Evolutionary conservation across 2,113 vertebrate genomes (phyloP), one percentile per base, ranked within the genome.

Genomic region (Isurus oxyrinchus): DNA sequence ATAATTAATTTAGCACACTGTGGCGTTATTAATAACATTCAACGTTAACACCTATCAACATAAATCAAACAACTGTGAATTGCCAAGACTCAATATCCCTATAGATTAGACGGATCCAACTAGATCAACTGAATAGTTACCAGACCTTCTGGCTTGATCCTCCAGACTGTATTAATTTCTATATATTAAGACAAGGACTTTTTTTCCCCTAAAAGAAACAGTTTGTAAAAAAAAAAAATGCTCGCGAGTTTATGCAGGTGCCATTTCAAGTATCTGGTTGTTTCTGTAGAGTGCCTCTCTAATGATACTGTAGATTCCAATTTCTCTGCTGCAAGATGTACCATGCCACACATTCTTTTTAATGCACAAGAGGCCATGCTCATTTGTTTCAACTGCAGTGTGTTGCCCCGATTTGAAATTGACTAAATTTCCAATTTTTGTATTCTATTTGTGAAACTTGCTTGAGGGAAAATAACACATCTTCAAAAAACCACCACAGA

Each of bases 161-260:
- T 95, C 94, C 40, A 95, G 94, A 95, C 94, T 55, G 67, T 44
- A 63, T 44, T 67, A 44, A n/a, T 94, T 87, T 5, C 27, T 76
- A 16, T 55, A 72, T 25, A 53, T 49, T 35, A 72, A 49, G 40
- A 40, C 61, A n/a, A 90, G 11, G 8, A 25, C 25, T 69, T 49
- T 2, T 69, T 95, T 35, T 76, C 21, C 31, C 11, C 13, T 10
- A 23, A 66, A 95, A 23, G 63, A 95, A 40, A 95, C n/a, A 67
- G 40, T 95, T 67, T 53, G 23, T 11, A 7, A 91, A 59, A 59
- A 4, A 59, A 4, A 91, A 91, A 91, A 59, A 53, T 53, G 27
- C 25, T 91, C 67, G 72, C 23, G 3, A 76, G 69, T 35, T 72
- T 13, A 95, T 35, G 67, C 25, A 35, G 49, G 76, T 16, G 66